Evolutionary conservation across 1,140 invertebrate species (phyloP).

Genomic region (Bombus picipes): DNA sequence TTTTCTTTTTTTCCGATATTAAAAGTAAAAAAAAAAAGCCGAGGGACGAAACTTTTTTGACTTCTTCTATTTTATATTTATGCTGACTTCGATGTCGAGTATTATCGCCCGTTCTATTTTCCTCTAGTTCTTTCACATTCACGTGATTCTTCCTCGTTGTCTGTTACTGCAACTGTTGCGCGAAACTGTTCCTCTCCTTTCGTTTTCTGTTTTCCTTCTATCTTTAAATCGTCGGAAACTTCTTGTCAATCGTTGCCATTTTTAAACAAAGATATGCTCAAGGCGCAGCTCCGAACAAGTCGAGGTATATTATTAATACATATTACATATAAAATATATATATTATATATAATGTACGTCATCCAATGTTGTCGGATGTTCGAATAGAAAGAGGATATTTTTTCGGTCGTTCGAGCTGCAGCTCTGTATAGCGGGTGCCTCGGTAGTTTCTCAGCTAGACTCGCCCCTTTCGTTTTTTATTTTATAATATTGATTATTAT

Average conservation of each 20-base stretch:
- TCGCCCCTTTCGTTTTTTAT: constrained; percentile 38
- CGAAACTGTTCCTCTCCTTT: background rate
- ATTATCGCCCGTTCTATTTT: too few relatives aligned
- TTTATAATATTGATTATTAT: constrained; percentile 33
- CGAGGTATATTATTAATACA: constrained; percentile 63
- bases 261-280: constrained; percentile 72
- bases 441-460: constrained; percentile 50
- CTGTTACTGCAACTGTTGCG: background rate
- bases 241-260: constrained; percentile 75
- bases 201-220: constrained; percentile 55
- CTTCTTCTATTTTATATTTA: constrained; percentile 23
- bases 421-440: constrained; percentile 51
- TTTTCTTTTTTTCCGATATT: background rate
- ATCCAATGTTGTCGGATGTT: constrained; percentile 49
- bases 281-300: constrained; percentile 71
- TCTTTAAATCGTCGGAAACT: constrained; percentile 60
- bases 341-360: constrained; percentile 62
- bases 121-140: constrained; percentile 19
- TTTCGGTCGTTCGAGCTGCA: constrained; percentile 60
- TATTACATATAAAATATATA: constrained; percentile 66
- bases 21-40: background rate
- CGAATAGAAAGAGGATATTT: constrained; percentile 60
- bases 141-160: background rate
- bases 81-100: constrained; percentile 38
- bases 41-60: constrained; percentile 18